Conservation (phyloP, 2,888 invertebrate species). For the Platycheirus albimanus region DNA sequence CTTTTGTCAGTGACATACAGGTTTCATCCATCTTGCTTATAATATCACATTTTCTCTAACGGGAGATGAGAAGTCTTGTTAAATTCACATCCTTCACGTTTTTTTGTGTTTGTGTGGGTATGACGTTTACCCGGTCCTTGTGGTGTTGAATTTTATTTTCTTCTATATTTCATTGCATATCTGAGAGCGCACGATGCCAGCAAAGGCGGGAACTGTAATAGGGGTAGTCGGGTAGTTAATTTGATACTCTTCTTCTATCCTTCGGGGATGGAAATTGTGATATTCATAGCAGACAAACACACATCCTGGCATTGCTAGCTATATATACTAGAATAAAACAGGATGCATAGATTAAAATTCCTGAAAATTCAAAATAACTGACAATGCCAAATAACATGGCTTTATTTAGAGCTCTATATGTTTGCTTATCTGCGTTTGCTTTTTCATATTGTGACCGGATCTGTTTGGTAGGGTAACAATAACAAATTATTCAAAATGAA, state of each 20-base stretch:
- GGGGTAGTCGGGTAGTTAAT: no score
- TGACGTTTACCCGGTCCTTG: not conserved
- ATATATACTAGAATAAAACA: no score
- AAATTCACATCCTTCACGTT: slow-evolving; percentile 17
- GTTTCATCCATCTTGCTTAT: slow-evolving; percentile 52
- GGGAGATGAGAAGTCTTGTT: slow-evolving; percentile 7
- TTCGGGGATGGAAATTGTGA: no score
- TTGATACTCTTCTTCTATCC: slow-evolving; percentile 11
- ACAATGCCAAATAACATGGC: slow-evolving; percentile 44
- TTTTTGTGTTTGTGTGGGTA: slow-evolving; percentile 4
- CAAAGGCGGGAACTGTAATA: not conserved
- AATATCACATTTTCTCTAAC: not conserved
- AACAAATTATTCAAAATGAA: not conserved
- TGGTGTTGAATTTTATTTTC: not conserved
- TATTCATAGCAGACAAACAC: no score
- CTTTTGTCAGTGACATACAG: slow-evolving; percentile 48
- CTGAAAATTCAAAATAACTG: slow-evolving; percentile 48
- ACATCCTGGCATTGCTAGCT: no score
- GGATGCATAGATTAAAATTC: slow-evolving; percentile 48
- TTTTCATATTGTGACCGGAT: not conserved
- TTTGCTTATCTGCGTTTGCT: no score
- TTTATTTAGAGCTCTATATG: no score
- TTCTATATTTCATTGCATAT: not conserved
- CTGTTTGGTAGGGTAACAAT: not conserved
- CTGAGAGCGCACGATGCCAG: not conserved